phyloP scores from a whole-genome alignment of 2,113 vertebrate genomes.

The Rousettus leschenaultii region DNA sequence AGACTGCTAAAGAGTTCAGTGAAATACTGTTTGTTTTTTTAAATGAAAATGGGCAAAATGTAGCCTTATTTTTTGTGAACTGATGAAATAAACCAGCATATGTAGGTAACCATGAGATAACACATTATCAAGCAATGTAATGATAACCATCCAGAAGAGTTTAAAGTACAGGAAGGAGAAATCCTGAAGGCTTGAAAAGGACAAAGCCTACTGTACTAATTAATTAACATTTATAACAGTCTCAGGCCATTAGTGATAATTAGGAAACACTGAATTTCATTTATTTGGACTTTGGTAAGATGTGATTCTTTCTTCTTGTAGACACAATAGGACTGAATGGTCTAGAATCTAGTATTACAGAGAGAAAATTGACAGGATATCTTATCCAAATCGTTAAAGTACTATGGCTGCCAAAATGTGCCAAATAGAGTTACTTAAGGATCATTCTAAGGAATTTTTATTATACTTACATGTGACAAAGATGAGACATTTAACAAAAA shows the following conservation, averaged over 20 bases:
- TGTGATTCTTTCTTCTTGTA: neutral
- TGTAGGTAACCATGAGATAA: neutral
- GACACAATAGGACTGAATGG: neutral
- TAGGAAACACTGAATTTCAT: neutral
- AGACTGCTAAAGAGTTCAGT: neutral
- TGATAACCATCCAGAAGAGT: neutral
- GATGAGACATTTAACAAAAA: conserved; percentile 16
- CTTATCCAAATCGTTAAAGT: neutral
- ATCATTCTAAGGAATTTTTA: neutral
- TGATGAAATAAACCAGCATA: neutral
- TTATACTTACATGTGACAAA: neutral
- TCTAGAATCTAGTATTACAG: neutral
- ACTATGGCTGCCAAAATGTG: neutral
- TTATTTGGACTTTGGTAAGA: conserved; percentile 3
- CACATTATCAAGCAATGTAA: neutral
- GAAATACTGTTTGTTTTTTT: neutral
- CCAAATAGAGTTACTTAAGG: neutral
- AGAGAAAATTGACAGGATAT: neutral
- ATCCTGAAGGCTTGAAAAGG: neutral
- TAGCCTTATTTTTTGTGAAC: neutral
- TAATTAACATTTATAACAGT: conserved; percentile 6
- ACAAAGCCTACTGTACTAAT: neutral
- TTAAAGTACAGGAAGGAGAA: neutral
- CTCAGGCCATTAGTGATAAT: conserved; percentile 7
- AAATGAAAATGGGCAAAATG: neutral